A percentile compares a stretch with the other conserved stretches of the same genome.
phyloP scores from a whole-genome alignment of 2,113 vertebrate species.

The Todiramphus saurophagus region DNA sequence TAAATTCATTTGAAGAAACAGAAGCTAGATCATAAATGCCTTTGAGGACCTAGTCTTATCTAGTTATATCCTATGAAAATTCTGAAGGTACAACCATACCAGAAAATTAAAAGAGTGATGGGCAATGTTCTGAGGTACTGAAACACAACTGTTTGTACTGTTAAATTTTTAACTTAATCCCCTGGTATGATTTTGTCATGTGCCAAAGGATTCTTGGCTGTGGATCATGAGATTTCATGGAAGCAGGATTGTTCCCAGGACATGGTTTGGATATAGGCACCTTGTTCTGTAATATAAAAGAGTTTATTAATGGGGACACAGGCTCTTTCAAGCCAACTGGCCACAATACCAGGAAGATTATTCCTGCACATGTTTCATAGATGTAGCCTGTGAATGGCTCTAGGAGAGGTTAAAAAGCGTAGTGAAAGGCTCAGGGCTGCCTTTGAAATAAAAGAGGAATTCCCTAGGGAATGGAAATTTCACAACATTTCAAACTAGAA shows the following conservation, averaged over 20 bases:
- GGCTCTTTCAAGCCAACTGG: background rate
- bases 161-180: background rate
- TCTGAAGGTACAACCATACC: background rate
- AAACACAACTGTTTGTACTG: background rate
- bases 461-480: background rate
- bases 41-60: background rate
- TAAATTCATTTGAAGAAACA: background rate
- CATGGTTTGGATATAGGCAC: background rate
- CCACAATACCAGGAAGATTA: background rate
- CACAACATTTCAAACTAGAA: background rate
- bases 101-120: background rate
- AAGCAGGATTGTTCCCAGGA: background rate
- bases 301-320: background rate
- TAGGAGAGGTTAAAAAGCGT: background rate
- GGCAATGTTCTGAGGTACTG: background rate
- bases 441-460: background rate
- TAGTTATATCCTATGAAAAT: background rate
- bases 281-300: background rate
- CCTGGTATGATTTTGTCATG: background rate
- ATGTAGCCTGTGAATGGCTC: background rate
- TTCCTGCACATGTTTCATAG: background rate
- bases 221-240: background rate
- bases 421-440: background rate
- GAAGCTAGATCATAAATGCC: background rate
- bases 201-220: background rate